Evolutionary conservation across 2,888 invertebrate species (phyloP), one percentile per base, ranked within the genome.

Genomic region (Eupithecia subfuscata): DNA sequence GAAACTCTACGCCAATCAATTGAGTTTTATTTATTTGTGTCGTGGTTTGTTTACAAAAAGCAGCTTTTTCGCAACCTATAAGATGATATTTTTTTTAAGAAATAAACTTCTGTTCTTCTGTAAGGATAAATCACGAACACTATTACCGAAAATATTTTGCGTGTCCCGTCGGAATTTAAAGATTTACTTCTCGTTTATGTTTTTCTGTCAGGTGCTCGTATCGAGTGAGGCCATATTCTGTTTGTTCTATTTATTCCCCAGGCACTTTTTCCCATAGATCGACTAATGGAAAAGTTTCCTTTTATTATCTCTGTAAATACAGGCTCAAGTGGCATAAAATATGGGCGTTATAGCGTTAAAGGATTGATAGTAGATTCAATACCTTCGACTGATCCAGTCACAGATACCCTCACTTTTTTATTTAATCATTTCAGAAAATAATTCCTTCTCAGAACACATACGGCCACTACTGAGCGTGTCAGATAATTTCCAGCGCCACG

Each of bases 231-330:
- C 22, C 60, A 25, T 60, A 25, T 60, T 25, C 60, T 60, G 60
- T 60, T 60, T 60, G 60, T 25, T 60, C 22, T 60, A 60, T 60
- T 60, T 14, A 6, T 14, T 60, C 60, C 60, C 60, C 60, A 25
- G 14, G 22, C 6, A 60, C 14, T 60, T 56, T 48, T 25, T 12
- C 14, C 60, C 25, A 60, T 25, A 25, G 6, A 25, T 25, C 60
- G 60, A 60, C 60, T 60, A 56, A 60, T 25, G 60, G 60, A 60
- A 60, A 60, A 60, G 60, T 60, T 60, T 60, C 25, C 14, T 60
- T 60, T 25, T 60, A 60, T 14, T 60, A 60, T 60, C 0, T 22
- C 60, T 25, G 12, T 25, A 60, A 60, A 25, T 25, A 56, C n/a
- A 60, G 14, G 25, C 60, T 56, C 22, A 25, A 25, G 60, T 25